These are phyloP conservation scores for Sparus aurata DNA, from an alignment of 2,797 vertebrate genomes.

Conservation along the genomic window DNA sequence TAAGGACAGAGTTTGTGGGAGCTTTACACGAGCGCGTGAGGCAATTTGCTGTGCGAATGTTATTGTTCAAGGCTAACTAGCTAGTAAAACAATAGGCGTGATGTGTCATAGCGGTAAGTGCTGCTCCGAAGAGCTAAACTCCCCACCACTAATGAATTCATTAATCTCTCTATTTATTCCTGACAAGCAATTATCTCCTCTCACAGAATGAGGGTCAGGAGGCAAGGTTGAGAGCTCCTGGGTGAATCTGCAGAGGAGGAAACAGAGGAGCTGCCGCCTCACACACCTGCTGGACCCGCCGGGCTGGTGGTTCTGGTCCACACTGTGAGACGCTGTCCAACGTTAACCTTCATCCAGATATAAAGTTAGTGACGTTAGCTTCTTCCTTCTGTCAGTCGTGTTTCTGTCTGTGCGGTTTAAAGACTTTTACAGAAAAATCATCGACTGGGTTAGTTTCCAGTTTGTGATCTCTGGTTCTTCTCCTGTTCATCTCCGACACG, in stretches of 20 bases:
- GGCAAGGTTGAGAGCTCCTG: slow-evolving; percentile 66
- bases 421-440: too few species aligned
- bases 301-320: not conserved
- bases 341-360: not conserved
- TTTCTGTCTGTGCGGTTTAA: too few species aligned
- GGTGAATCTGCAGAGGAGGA: slow-evolving; percentile 45
- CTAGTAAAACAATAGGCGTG: slow-evolving; percentile 82
- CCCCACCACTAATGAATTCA: slow-evolving; percentile 81
- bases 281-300: slow-evolving; percentile 4
- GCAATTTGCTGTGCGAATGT: slow-evolving; percentile 79
- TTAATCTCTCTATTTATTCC: slow-evolving; percentile 85
- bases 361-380: not conserved
- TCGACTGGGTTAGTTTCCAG: too few species aligned
- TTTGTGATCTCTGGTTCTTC: too few species aligned
- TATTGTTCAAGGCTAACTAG: slow-evolving; percentile 83
- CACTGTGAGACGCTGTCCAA: not conserved
- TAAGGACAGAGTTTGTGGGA: slow-evolving; percentile 77
- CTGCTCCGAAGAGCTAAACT: slow-evolving; percentile 76
- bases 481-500: too few species aligned
- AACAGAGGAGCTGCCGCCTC: not conserved
- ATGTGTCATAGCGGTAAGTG: slow-evolving; percentile 81
- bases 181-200: slow-evolving; percentile 84
- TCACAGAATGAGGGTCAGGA: slow-evolving; percentile 73
- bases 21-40: slow-evolving; percentile 64
- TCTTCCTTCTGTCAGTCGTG: too few species aligned